Evolutionary conservation across 2,797 vertebrate genomes (phyloP), one percentile per base, ranked within the genome.

Genomic region (Poecilia gillii): DNA sequence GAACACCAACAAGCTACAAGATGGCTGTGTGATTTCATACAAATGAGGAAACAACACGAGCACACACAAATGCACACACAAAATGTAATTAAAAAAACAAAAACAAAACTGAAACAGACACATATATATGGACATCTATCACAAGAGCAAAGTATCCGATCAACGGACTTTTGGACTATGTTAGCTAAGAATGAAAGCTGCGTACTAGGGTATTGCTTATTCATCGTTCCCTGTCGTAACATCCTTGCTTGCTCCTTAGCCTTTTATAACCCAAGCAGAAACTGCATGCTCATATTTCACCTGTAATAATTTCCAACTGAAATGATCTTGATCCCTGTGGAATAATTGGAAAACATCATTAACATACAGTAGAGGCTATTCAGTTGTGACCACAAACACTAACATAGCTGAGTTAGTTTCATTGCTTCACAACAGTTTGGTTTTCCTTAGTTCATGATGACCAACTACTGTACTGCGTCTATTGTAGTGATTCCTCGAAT

Each of bases 121-220:
- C 9, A 25, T 53, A 25, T 25, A 13, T 53, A 2, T 53, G 23
- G 20, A 53, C 23, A 92, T 89, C 87, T 45, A 90, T 93, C 91
- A 91, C 81, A 77, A 77, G 57, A 77, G 57, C 62, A 82, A 83
- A 82, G 77, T 81, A 85, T 87, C 64, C 75, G 59, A 87, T 85
- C 11, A 6, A 33, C 33, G 13, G 14, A 33, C 13, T 33, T 62
- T 33, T 51, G 49, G 20, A 51, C 20, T 20, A 20, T 49, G 6
- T 51, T 7, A 14, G 5, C 25, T 11, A 12, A 3, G 47, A 16
- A 79, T 13, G 72, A 41, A 25, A 81, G 49, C 49, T 20, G 23
- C 20, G 2, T 51, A 23, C 20, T 6, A 6, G 6, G 49, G 5
- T 23, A 51, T 6, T 51, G 49, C 6, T 55, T 55, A 55, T 83